Percentiles rank a stretch among this genome's conserved stretches.
These are phyloP conservation scores for Globicephala melas DNA, from an alignment of 2,113 vertebrate species.

Conservation along the genomic window DNA sequence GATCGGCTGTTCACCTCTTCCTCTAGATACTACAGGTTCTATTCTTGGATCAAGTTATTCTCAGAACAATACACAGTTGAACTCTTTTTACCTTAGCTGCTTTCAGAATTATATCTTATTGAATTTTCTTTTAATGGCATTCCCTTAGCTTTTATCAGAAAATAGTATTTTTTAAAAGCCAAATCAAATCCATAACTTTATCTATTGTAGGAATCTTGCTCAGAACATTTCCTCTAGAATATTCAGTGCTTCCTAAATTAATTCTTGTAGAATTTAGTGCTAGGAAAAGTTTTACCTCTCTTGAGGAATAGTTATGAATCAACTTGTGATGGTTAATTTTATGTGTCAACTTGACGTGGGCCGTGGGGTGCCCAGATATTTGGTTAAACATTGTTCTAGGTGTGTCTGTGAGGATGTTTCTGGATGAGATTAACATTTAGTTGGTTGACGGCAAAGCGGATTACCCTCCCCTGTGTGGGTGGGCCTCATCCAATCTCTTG, in stretches of 20 bases:
- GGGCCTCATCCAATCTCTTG: neutral
- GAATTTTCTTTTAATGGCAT: neutral
- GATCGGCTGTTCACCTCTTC: neutral
- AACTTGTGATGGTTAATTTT: neutral
- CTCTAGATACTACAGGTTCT: neutral
- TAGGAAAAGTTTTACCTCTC: neutral
- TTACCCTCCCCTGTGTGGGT: neutral
- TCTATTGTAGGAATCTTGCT: neutral
- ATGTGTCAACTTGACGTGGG: neutral
- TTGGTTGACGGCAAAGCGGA: neutral
- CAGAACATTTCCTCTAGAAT: neutral
- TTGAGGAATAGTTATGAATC: neutral
- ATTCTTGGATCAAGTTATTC: neutral
- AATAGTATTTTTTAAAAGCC: neutral
- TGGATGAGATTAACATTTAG: neutral
- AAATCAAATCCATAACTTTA: neutral
- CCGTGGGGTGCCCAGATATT: neutral
- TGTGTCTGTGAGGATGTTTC: neutral
- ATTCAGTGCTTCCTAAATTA: neutral
- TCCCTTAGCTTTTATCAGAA: neutral
- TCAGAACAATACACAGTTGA: neutral
- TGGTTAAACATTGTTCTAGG: neutral
- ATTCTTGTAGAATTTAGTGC: constrained; percentile 9
- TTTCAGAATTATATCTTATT: neutral
- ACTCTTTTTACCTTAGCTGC: neutral